Evolutionary conservation across 2,888 invertebrate genomes (phyloP).

Genomic region (Himalopsyche anomala): DNA sequence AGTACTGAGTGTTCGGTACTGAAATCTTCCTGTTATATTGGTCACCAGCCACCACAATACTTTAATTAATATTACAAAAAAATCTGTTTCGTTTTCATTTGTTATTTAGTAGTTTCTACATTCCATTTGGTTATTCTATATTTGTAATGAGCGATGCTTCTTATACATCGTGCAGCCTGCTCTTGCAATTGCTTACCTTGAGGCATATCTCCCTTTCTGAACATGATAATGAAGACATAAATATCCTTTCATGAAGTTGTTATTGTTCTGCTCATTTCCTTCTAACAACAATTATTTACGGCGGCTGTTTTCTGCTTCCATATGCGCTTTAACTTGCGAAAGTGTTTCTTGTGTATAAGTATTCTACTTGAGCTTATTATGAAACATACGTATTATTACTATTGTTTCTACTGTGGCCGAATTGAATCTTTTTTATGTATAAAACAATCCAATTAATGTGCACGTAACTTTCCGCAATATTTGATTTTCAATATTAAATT

Average conservation of each 20-base stretch:
- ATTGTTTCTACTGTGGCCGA: no score
- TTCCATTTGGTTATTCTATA: not conserved
- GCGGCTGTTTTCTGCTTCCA: not conserved
- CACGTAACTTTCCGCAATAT: no score
- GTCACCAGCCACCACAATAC: no score
- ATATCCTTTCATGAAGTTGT: not conserved
- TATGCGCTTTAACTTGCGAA: not conserved
- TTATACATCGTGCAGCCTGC: not conserved
- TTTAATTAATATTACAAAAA: no score
- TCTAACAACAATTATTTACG: slow-evolving; percentile 14
- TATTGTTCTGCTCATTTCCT: slow-evolving; percentile 1
- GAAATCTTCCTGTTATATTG: no score
- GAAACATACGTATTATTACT: not conserved
- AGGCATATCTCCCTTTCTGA: not conserved
- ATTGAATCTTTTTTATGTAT: no score
- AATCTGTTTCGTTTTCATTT: not conserved
- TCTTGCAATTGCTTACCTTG: not conserved
- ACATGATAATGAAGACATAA: slow-evolving; percentile 22
- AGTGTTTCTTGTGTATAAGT: not conserved
- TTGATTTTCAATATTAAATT: no score
- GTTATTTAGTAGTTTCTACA: not conserved
- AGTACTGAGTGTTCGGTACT: no score
- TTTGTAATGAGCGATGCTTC: not conserved
- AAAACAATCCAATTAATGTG: no score
- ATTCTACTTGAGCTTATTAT: not conserved